phyloP scores from a whole-genome alignment of 2,797 vertebrate genomes.

The Bovichtus variegatus region DNA sequence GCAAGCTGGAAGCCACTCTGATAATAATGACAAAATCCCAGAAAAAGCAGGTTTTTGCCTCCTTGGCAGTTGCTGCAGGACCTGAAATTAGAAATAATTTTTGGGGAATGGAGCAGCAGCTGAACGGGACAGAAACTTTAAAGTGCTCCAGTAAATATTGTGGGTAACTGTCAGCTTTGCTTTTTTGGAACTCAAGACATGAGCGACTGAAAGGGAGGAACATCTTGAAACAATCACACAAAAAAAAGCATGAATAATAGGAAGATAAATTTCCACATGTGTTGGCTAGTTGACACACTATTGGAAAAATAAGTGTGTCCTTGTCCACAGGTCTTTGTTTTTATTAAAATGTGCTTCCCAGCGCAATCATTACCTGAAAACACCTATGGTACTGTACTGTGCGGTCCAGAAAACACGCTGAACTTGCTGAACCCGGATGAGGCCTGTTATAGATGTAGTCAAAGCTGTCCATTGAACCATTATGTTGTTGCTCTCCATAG shows the following conservation, averaged over 20 bases:
- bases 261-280: constrained; percentile 72
- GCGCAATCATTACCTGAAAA: constrained; percentile 59
- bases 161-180: constrained; percentile 76
- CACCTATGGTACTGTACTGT: constrained; percentile 23
- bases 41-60: constrained; percentile 62
- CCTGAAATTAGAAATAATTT: constrained; percentile 74
- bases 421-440: constrained; percentile 65
- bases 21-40: constrained; percentile 73
- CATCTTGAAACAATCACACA: constrained; percentile 84
- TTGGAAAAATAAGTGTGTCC: constrained; percentile 66
- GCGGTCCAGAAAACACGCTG: constrained; percentile 49
- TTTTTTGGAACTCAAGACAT: constrained; percentile 70
- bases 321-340: constrained; percentile 59
- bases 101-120: constrained; percentile 56
- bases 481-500: constrained; percentile 50
- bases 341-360: constrained; percentile 52
- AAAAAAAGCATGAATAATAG: constrained; percentile 75
- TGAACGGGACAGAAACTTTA: constrained; percentile 64
- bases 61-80: constrained; percentile 64
- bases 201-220: constrained; percentile 63
- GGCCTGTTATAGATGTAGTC: constrained; percentile 40
- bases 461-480: constrained; percentile 56
- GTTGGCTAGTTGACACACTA: constrained; percentile 67
- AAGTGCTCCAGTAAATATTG: constrained; percentile 79
- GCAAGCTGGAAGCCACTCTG: constrained; percentile 51